Evolutionary conservation across 2,888 invertebrate genomes (phyloP).

Genomic region (Synergus gifuensis): DNA sequence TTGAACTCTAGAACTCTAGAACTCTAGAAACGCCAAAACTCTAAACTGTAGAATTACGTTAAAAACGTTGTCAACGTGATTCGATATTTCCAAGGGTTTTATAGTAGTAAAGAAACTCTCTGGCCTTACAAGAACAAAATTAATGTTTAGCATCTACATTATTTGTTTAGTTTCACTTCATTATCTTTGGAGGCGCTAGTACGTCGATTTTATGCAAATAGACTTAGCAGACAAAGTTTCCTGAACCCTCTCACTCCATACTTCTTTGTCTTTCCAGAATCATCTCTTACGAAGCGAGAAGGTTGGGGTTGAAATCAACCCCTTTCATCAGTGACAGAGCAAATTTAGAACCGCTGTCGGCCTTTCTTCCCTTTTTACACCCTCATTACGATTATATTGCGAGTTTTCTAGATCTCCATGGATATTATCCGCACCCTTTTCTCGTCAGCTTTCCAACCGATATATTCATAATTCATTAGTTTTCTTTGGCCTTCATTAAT

Average conservation of each 20-base stretch:
- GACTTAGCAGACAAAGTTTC: slow-evolving; percentile 68
- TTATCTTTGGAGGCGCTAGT: slow-evolving; percentile 71
- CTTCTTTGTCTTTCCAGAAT: slow-evolving; percentile 31
- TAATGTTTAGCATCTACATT: slow-evolving; percentile 76
- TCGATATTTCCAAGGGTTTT: neutral
- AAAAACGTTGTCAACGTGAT: neutral
- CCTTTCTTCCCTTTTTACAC: slow-evolving; percentile 36
- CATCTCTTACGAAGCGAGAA: slow-evolving; percentile 9
- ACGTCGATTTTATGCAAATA: slow-evolving; percentile 76
- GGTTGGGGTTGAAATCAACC: slow-evolving; percentile 7
- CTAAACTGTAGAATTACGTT: neutral
- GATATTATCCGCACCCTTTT: slow-evolving; percentile 22
- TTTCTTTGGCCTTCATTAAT: slow-evolving; percentile 71
- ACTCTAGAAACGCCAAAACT: neutral
- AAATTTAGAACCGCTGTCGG: slow-evolving; percentile 20
- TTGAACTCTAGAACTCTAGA: neutral
- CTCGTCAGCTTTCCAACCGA: slow-evolving; percentile 1
- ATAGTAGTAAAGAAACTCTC: neutral
- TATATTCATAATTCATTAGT: slow-evolving; percentile 73
- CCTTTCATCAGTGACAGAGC: slow-evolving; percentile 18
- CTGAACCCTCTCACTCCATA: slow-evolving; percentile 42
- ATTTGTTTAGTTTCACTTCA: slow-evolving; percentile 77
- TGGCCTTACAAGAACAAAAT: slow-evolving; percentile 67
- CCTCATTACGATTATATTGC: slow-evolving; percentile 37
- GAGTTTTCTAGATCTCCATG: slow-evolving; percentile 33